These are phyloP conservation scores for Vollenhovia emeryi DNA, from an alignment of 1,140 invertebrate genomes.

Conservation along the genomic window DNA sequence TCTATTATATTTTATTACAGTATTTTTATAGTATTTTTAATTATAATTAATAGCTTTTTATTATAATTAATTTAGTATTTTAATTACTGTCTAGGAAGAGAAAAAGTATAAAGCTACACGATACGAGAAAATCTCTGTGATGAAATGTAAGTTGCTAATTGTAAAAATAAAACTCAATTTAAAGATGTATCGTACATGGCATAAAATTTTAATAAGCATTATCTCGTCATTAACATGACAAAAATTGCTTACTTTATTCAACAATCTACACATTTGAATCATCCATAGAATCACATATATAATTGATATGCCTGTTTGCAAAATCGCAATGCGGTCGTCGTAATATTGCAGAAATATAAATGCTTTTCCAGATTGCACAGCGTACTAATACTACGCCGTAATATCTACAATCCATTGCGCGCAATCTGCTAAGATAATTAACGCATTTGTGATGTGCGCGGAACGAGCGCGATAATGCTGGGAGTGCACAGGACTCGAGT, in stretches of 20 bases:
- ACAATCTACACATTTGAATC: not conserved
- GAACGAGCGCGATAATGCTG: conserved; percentile 14
- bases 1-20: not conserved
- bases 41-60: not conserved
- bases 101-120: not conserved
- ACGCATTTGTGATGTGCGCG: not conserved
- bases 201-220: not conserved
- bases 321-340: not conserved
- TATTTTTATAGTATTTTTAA: not conserved
- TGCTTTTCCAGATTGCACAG: not conserved
- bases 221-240: not conserved
- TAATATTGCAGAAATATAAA: not conserved
- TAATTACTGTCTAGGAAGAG: not conserved
- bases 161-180: not conserved
- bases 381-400: not conserved
- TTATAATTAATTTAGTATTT: not conserved
- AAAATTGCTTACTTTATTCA: not conserved
- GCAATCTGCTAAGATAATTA: conserved; percentile 6
- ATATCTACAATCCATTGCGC: not conserved
- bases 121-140: not conserved
- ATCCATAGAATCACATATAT: not conserved
- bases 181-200: not conserved
- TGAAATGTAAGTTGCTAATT: not conserved
- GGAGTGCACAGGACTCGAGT: conserved; percentile 20
- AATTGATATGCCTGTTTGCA: not conserved